Evolutionary conservation across 2,113 vertebrate genomes (phyloP), one percentile per base, ranked within the genome.

Genomic region (Bubo bubo): DNA sequence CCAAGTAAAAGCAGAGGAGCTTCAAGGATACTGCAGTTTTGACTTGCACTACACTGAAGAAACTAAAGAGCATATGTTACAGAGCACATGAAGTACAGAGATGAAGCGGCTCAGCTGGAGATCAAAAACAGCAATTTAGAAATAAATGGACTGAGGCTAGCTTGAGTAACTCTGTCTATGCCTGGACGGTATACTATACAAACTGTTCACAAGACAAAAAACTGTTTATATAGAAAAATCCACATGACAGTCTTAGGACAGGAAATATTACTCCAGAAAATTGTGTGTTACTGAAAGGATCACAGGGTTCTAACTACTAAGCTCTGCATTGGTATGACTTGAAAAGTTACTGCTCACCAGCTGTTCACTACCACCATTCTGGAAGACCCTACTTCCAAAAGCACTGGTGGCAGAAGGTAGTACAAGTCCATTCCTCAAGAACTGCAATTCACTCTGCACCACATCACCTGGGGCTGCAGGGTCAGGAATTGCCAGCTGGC

Each of bases 391-490:
- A 4, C 28, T 41, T 63, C 63, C 24, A 5, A 8, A 35, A 10
- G 26, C 47, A 39, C 43, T 55, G 73, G 39, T 35, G n/a, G 35
- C 56, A 76, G 41, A 76, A 67, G 35, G 27, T 5, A 77, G 59
- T 2, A 22, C 35, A 62, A 47, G 14, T 3, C 18, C 47, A 19
- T 15, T 66, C n/a, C 70, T 53, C 21, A 39, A 58, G 30, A 74
- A 14, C 39, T 22, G 22, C 45, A 49, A 20, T 18, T 77, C 45
- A 5, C 30, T n/a, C 34, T 14, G 49, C 52, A 10, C 35, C 1
- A 0, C 3, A 3, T 19, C 10, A 32, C 39, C 39, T 9, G 37
- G n/a, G 32, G 14, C 53, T 15, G 3, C 3, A 32, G 26, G 27
- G 30, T 6, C 50, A 86, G 45, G 34, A 47, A 13, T 0, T 81